A percentile compares a stretch with the other conserved stretches of the same genome.
phyloP scores from a whole-genome alignment of 2,113 vertebrate species.

The Marmota monax region DNA sequence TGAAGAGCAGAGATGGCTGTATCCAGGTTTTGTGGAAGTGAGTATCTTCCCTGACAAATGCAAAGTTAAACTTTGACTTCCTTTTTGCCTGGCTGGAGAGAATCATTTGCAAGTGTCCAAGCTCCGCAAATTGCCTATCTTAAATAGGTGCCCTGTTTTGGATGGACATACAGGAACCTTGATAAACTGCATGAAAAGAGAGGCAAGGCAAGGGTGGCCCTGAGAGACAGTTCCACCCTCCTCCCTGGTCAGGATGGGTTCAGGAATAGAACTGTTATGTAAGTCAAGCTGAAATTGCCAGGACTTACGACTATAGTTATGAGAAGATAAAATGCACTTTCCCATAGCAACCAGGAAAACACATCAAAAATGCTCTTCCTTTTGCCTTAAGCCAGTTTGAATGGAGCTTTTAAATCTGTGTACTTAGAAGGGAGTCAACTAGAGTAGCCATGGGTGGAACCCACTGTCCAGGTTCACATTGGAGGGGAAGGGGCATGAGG shows the following conservation, averaged over 20 bases:
- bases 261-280: background rate
- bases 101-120: no score
- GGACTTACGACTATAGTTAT: no score
- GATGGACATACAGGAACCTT: background rate
- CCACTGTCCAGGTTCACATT: background rate
- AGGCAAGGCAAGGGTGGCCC: background rate
- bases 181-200: background rate
- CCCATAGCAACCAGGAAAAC: background rate
- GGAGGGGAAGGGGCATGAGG: background rate
- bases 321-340: background rate
- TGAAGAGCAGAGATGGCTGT: no score
- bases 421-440: background rate
- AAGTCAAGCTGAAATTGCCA: background rate
- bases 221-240: accelerated
- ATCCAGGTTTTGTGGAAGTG: background rate
- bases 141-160: no score
- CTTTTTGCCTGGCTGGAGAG: no score
- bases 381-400: background rate
- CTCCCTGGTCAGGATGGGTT: no score
- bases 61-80: background rate
- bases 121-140: background rate
- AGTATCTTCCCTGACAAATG: background rate
- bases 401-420: background rate
- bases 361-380: background rate
- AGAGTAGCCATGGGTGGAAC: background rate